Conservation (phyloP, 2,888 invertebrate species). For the Muschampia plurimacula region DNA sequence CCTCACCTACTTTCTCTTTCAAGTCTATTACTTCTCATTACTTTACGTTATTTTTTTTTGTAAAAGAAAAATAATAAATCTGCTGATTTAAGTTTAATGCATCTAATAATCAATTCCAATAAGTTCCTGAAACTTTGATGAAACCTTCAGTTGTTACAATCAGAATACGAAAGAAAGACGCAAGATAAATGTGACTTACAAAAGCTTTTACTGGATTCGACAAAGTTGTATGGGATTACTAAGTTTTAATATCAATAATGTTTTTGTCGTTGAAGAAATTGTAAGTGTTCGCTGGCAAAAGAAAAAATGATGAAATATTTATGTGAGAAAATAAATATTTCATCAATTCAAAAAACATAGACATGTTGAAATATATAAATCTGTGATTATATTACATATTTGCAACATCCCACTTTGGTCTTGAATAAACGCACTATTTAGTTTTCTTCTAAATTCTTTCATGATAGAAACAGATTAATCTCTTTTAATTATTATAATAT, state of each 20-base stretch:
- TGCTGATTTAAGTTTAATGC: neutral
- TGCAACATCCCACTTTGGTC: too few relatives aligned
- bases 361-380: too few relatives aligned
- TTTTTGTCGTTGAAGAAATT: slow-evolving; percentile 19
- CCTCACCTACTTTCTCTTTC: too few relatives aligned
- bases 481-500: too few relatives aligned
- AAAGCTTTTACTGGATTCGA: slow-evolving; percentile 56
- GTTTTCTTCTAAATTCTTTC: too few relatives aligned
- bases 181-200: slow-evolving; percentile 63
- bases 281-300: neutral
- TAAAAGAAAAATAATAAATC: neutral
- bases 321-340: too few relatives aligned
- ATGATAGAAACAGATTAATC: too few relatives aligned
- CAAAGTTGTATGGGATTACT: slow-evolving; percentile 27
- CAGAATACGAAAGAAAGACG: slow-evolving; percentile 57
- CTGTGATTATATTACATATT: too few relatives aligned
- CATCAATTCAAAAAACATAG: too few relatives aligned
- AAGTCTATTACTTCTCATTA: neutral
- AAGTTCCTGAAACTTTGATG: slow-evolving; percentile 52
- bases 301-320: neutral
- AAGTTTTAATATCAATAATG: slow-evolving; percentile 29
- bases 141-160: slow-evolving; percentile 61
- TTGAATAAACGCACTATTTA: too few relatives aligned
- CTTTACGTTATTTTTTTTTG: neutral
- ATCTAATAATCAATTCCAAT: slow-evolving; percentile 7